Evolutionary conservation across 2,113 vertebrate genomes (phyloP).

Genomic region (Bubo scandiacus): DNA sequence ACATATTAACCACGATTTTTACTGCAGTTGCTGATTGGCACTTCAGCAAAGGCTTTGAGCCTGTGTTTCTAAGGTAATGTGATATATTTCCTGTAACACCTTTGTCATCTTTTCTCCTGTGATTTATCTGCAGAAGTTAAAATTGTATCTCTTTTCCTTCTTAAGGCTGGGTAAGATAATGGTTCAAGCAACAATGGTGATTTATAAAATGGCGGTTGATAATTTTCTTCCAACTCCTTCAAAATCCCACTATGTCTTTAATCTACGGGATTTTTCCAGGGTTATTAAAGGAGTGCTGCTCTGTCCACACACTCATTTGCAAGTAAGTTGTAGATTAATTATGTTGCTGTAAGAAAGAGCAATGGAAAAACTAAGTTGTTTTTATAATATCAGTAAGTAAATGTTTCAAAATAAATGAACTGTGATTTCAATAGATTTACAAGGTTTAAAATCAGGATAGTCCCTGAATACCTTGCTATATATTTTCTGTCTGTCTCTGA

Average conservation of each 20-base stretch:
- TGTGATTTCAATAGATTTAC: neutral
- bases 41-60: slow-evolving; percentile 87
- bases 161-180: slow-evolving; percentile 84
- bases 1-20: slow-evolving; percentile 88
- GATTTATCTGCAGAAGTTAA: neutral
- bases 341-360: neutral
- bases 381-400: neutral
- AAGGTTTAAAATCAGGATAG: neutral
- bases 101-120: neutral
- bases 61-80: slow-evolving; percentile 80
- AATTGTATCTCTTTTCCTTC: neutral
- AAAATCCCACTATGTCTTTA: slow-evolving; percentile 95
- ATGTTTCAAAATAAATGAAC: neutral
- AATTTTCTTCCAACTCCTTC: slow-evolving; percentile 92
- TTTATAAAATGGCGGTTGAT: slow-evolving; percentile 85
- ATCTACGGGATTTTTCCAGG: slow-evolving; percentile 89
- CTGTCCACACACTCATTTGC: slow-evolving; percentile 85
- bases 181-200: slow-evolving; percentile 86
- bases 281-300: slow-evolving; percentile 89
- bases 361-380: neutral
- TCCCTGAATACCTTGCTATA: neutral
- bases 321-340: slow-evolving; percentile 72
- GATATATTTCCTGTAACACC: neutral
- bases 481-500: neutral
- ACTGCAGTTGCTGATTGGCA: slow-evolving; percentile 89